These are phyloP conservation scores for Ranitomeya variabilis DNA, from an alignment of 2,113 vertebrate genomes.

Conservation along the genomic window DNA sequence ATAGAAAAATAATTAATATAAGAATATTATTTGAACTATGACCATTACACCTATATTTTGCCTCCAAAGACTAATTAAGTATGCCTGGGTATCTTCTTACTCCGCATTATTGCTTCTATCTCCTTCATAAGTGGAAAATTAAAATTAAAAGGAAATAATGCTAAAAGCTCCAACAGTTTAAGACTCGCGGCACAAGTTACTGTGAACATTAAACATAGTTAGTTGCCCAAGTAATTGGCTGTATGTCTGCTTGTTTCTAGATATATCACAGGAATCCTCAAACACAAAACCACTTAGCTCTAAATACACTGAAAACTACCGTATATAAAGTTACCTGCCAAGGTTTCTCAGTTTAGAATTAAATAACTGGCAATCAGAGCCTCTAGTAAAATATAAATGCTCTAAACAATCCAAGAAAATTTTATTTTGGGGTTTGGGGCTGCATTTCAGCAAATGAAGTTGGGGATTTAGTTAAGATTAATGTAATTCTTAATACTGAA, in stretches of 20 bases:
- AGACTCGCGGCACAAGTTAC: not conserved
- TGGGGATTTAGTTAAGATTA: too few relatives aligned
- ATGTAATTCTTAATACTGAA: too few relatives aligned
- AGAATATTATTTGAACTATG: not conserved
- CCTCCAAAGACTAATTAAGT: not conserved
- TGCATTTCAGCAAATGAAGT: too few relatives aligned
- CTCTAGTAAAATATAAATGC: not conserved
- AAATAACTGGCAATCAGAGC: not conserved
- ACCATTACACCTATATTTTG: not conserved
- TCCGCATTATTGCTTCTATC: not conserved
- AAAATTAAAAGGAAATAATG: not conserved
- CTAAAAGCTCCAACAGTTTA: not conserved
- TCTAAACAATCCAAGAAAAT: not conserved
- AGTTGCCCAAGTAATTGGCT: conserved; percentile 41
- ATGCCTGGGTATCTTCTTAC: not conserved
- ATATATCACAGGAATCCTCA: conserved; percentile 14
- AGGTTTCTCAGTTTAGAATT: not conserved
- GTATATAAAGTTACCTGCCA: conserved; percentile 19
- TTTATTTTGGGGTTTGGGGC: not conserved
- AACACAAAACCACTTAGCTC: conserved; percentile 26
- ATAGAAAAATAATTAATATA: too few relatives aligned
- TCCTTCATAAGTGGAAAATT: conserved; percentile 20
- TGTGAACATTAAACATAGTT: conserved; percentile 27
- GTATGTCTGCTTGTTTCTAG: conserved; percentile 24
- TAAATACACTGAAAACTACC: conserved; percentile 26